Conservation (phyloP, 2,113 vertebrate species). For the Platichthys stellatus region DNA sequence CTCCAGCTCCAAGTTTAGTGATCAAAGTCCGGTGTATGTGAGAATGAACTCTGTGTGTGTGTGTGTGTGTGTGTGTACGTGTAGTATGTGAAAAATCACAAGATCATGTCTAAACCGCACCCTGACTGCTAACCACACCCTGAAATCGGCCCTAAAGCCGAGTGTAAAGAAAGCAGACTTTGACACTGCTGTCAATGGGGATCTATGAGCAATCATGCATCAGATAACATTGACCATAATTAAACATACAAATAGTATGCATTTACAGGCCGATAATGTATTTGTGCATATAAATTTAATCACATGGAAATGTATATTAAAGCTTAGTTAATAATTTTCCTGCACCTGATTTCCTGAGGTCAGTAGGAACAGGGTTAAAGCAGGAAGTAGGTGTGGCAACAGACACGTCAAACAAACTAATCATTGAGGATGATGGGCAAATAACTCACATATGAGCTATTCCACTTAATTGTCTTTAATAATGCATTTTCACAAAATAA, state of each 20-base stretch:
- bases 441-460: background rate
- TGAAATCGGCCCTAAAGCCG: slow-evolving; percentile 34
- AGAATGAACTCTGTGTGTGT: slow-evolving; percentile 14
- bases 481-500: too few relatives aligned
- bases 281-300: too few relatives aligned
- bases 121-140: slow-evolving; percentile 37
- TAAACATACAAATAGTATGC: background rate
- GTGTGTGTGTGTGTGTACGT: background rate
- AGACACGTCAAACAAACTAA: slow-evolving; percentile 17
- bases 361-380: background rate
- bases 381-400: slow-evolving; percentile 48
- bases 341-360: slow-evolving; percentile 16
- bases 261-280: background rate
- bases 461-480: background rate
- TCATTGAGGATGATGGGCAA: background rate
- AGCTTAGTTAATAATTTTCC: slow-evolving; percentile 9
- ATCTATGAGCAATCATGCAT: slow-evolving; percentile 12
- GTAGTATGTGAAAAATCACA: slow-evolving; percentile 45
- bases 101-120: slow-evolving; percentile 37
- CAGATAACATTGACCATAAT: slow-evolving; percentile 11
- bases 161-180: slow-evolving; percentile 42
- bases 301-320: background rate
- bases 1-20: slow-evolving; percentile 29
- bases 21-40: slow-evolving; percentile 59
- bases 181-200: slow-evolving; percentile 29